Base-by-base conservation (phyloP, 2,113 vertebrate species). In the Malurus melanocephalus region DNA sequence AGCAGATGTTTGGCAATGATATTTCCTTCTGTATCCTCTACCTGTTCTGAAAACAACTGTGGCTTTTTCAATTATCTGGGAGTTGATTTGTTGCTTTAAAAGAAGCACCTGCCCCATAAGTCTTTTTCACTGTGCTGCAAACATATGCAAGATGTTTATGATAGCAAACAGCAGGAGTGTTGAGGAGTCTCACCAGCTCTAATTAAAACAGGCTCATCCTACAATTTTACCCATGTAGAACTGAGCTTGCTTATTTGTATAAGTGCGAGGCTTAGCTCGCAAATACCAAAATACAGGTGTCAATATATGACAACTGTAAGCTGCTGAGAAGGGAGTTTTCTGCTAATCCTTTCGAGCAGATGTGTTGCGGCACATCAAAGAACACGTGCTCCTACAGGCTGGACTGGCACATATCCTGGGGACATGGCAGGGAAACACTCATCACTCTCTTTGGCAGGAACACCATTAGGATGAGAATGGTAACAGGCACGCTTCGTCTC, bases 181-280 rank as follows among this genome's bases (percentile, higher is more conserved):
- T 60, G 77, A 90, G 90, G 75, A 96, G 89, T 89, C 85, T 94
- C 89, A 91, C 93, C 87, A 95, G 62, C 78, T 88, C 93, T 96
- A 95, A 96, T 96, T 96, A 95, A 94, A 94, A 83, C 51, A 95
- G 87, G 77, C 73, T 91, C 92, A 91, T 94, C 92, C 95, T 95
- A 95, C 94, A 93, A 67, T 95, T 91, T 93, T 77, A 92, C 78
- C 83, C 93, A 79, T 95, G 93, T 94, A 94, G 93, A 96, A 95
- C 87, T 62, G 85, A 91, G 86, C 55, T 96, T 52, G 56, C 85
- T 91, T 94, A 92, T 93, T 95, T 93, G 88, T 94, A 33, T 91
- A 95, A 96, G 79, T 65, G 80, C 55, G 88, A 40, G 87, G 93
- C 87, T 96, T 92, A 93, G 78, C 85, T 61, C 90, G 90, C 75